These are phyloP conservation scores for Pantherophis guttatus DNA, from an alignment of 2,113 vertebrate species.

Conservation along the genomic window DNA sequence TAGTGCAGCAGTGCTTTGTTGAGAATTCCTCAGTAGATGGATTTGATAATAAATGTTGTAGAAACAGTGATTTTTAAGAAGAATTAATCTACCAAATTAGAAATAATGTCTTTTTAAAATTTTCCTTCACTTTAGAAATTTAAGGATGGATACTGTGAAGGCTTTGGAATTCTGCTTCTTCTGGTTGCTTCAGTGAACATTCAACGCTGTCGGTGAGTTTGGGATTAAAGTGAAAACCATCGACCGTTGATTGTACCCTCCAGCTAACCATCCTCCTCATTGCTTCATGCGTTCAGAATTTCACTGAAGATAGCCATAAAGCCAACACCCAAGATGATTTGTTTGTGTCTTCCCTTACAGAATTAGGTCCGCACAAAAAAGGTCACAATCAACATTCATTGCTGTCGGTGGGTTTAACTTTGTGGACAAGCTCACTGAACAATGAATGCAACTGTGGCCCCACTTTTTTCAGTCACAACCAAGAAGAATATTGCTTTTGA, in stretches of 20 bases:
- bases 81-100: slow-evolving; percentile 23
- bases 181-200: slow-evolving; percentile 89
- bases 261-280: slow-evolving; percentile 75
- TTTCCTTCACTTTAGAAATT: slow-evolving; percentile 44
- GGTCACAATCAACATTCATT: slow-evolving; percentile 99
- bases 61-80: slow-evolving; percentile 40
- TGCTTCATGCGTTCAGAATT: slow-evolving; percentile 55
- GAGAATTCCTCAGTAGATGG: slow-evolving; percentile 14
- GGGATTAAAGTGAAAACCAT: slow-evolving; percentile 95
- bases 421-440: slow-evolving; percentile 98
- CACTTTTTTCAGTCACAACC: slow-evolving; percentile 68
- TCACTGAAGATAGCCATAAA: slow-evolving; percentile 57
- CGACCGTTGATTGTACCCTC: slow-evolving; percentile 99
- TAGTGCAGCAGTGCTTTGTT: slow-evolving; percentile 24
- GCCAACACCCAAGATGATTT: slow-evolving; percentile 34
- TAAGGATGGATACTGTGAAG: slow-evolving; percentile 47
- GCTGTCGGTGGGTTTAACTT: slow-evolving; percentile 99
- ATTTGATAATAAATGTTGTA: slow-evolving; percentile 28
- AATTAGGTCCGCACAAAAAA: slow-evolving; percentile 74
- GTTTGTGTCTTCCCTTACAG: slow-evolving; percentile 20
- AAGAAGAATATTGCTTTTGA: slow-evolving; percentile 29
- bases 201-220: slow-evolving; percentile 99
- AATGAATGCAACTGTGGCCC: slow-evolving; percentile 99
- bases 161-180: slow-evolving; percentile 54
- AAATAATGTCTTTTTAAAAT: slow-evolving; percentile 14